Conservation (phyloP, 2,113 vertebrate genomes). For the Rhinolophus ferrumequinum region DNA sequence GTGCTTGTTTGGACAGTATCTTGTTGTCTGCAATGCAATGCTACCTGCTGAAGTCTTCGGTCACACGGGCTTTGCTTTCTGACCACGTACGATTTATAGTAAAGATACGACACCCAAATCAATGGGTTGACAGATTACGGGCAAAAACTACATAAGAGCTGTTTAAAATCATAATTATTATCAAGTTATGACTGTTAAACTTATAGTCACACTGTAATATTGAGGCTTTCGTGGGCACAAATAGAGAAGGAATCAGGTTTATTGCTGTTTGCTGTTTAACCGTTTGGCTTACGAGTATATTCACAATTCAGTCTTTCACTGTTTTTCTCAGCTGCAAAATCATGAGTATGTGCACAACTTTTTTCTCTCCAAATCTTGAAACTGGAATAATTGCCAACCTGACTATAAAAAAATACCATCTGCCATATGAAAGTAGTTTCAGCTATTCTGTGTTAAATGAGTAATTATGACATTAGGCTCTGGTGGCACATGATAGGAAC, state of each 20-base stretch:
- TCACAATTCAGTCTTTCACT: constrained; percentile 23
- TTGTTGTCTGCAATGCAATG: neutral
- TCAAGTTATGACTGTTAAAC: neutral
- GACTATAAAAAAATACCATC: neutral
- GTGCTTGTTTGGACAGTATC: neutral
- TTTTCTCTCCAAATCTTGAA: constrained; percentile 20
- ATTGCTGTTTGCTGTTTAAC: constrained; percentile 19
- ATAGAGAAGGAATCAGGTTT: constrained; percentile 19
- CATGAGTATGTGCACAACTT: neutral
- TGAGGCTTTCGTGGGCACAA: neutral
- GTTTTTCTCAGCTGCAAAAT: constrained; percentile 44
- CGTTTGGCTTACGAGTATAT: neutral
- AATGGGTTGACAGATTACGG: constrained; percentile 28
- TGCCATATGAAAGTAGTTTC: constrained; percentile 1
- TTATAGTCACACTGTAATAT: neutral
- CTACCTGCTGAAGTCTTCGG: neutral
- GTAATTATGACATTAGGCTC: constrained; percentile 19
- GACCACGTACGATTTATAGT: neutral
- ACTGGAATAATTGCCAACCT: constrained; percentile 49
- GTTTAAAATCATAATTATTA: constrained; percentile 6
- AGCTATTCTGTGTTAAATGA: constrained; percentile 40
- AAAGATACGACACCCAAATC: neutral
- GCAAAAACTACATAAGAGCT: constrained; percentile 33
- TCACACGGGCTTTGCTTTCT: neutral
- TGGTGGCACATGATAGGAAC: constrained; percentile 6